Percentiles rank a stretch among this genome's conserved stretches.
Conservation (phyloP, 2,888 invertebrate species). For the Epicampocera succincta region DNA sequence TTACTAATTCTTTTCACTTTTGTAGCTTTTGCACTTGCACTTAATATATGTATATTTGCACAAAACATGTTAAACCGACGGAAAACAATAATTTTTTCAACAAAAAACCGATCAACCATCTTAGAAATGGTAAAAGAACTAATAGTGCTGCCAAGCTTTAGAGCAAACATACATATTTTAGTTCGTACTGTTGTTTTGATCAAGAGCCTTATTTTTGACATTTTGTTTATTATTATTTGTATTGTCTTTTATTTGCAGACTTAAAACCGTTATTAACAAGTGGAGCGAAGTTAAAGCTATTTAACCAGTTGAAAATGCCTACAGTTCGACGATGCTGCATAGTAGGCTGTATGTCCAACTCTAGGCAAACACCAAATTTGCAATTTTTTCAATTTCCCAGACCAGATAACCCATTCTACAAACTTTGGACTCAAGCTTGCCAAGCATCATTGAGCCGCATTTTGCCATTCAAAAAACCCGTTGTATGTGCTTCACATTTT, state of each 20-base stretch:
- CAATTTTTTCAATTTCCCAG: slow-evolving; percentile 80
- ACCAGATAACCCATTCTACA: slow-evolving; percentile 78
- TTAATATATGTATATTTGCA: too few relatives aligned
- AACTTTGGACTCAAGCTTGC: slow-evolving; percentile 80
- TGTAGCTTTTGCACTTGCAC: too few relatives aligned
- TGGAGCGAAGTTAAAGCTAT: neutral
- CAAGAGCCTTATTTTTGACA: slow-evolving; percentile 6
- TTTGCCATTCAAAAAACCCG: slow-evolving; percentile 79
- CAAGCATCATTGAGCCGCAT: slow-evolving; percentile 79
- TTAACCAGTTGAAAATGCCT: slow-evolving; percentile 73
- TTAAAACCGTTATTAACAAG: slow-evolving; percentile 6
- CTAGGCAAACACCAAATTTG: slow-evolving; percentile 77
- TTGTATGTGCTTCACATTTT: slow-evolving; percentile 79
- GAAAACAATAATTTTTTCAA: too few relatives aligned
- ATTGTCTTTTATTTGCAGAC: slow-evolving; percentile 4
- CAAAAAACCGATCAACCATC: too few relatives aligned
- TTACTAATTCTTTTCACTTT: too few relatives aligned
- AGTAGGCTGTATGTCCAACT: slow-evolving; percentile 79
- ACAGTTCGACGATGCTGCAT: slow-evolving; percentile 80
- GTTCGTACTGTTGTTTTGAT: neutral
- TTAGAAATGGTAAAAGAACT: too few relatives aligned
- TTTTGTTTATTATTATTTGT: slow-evolving; percentile 2
- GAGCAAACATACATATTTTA: neutral
- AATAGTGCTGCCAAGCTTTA: slow-evolving; percentile 8
- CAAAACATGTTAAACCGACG: too few relatives aligned